phyloP scores from a whole-genome alignment of 2,797 vertebrate genomes.

The Coluber constrictor region DNA sequence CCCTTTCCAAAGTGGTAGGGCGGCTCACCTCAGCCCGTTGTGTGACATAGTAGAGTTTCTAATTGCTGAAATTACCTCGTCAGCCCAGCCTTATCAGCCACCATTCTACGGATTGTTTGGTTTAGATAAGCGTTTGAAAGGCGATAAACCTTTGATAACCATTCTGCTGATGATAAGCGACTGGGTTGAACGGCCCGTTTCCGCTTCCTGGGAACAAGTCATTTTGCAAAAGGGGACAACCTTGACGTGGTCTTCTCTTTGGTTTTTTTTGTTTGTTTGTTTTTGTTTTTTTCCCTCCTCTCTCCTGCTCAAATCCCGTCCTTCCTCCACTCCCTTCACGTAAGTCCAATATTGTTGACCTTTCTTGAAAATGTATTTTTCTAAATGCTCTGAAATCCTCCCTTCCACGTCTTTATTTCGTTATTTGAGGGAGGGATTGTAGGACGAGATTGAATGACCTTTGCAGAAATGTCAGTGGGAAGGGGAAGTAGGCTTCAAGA shows the following conservation, averaged over 20 bases:
- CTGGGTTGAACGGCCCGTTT: slow-evolving; percentile 64
- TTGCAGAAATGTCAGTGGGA: neutral
- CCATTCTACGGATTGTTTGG: slow-evolving; percentile 75
- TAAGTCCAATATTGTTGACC: neutral
- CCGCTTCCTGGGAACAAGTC: slow-evolving; percentile 48
- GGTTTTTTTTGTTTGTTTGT: neutral
- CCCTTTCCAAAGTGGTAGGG: slow-evolving; percentile 42
- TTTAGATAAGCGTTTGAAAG: slow-evolving; percentile 72
- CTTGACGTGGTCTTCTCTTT: neutral
- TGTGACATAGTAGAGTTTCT: slow-evolving; percentile 43
- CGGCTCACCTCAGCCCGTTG: slow-evolving; percentile 51
- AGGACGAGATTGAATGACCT: accelerated
- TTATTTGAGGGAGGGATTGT: neutral
- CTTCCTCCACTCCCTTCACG: neutral
- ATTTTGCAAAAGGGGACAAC: slow-evolving; percentile 24
- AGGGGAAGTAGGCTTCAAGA: neutral
- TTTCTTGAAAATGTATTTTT: neutral
- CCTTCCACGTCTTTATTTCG: neutral
- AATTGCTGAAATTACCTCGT: slow-evolving; percentile 70
- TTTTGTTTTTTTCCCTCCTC: accelerated
- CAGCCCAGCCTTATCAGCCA: slow-evolving; percentile 69
- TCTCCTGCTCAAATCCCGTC: neutral
- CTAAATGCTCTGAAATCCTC: neutral
- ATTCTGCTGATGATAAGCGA: slow-evolving; percentile 64
- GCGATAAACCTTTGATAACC: slow-evolving; percentile 71